phyloP scores from a whole-genome alignment of 35 echinoderm and acorn worm genomes.

The Nesometra sesokonis region DNA sequence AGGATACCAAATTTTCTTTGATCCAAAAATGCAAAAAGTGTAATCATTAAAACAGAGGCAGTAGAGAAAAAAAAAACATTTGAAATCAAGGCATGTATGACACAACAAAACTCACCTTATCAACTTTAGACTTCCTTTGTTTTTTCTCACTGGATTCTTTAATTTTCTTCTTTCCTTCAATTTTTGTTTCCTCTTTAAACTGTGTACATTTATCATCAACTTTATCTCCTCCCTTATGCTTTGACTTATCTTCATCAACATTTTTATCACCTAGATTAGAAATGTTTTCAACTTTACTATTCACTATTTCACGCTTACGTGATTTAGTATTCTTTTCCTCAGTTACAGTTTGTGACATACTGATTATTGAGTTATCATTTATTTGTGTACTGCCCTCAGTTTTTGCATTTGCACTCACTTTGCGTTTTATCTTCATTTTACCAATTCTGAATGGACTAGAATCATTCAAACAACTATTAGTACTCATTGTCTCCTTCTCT shows the following conservation, averaged over 20 bases:
- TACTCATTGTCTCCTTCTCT: slow-evolving; percentile 86
- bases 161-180: not conserved
- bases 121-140: not conserved
- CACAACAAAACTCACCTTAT: too few species aligned
- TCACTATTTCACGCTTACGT: not conserved
- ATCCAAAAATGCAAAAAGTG: too few species aligned
- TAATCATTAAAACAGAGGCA: too few species aligned
- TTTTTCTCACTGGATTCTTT: not conserved
- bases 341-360: not conserved
- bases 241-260: not conserved
- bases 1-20: too few species aligned
- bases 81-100: too few species aligned
- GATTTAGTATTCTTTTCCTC: not conserved
- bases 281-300: not conserved
- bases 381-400: not conserved
- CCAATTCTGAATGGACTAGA: slow-evolving; percentile 86
- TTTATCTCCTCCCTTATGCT: not conserved
- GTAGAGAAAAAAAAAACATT: too few species aligned
- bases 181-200: not conserved
- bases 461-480: slow-evolving; percentile 24
- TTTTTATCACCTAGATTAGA: not conserved
- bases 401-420: slow-evolving; percentile 54
- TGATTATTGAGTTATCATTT: not conserved
- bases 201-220: not conserved
- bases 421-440: slow-evolving; percentile 99